Base-by-base conservation (phyloP, 1,140 invertebrate species). In the Bombus confusus region DNA sequence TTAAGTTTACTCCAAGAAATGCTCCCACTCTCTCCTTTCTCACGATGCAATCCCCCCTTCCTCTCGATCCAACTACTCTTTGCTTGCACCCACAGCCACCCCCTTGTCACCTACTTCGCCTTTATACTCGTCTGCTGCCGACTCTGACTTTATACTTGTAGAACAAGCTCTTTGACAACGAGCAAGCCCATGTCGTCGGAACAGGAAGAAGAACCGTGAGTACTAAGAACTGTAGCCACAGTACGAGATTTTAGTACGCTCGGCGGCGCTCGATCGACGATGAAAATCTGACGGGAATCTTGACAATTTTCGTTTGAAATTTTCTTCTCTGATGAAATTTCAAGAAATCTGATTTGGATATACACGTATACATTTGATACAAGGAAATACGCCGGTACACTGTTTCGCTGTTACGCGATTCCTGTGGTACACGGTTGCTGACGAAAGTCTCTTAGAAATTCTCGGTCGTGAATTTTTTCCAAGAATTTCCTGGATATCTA, bases 1-100 rank as follows among this genome's bases (percentile, higher is more conserved):
- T 92, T 92, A 92, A 92, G 91, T 92, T 92, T 92, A 88, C 91
- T 88, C 90, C 87, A 92, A 90, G 82, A 89, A 91, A 90, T 73
- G 83, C 77, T n/a, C 28, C 76, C 22, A 28, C 72, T 9, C 52
- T 28, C 28, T 4, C 31, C 47, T 52, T 52, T 52, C 12, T 13
- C 52, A 18, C 66, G n/a, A 41, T 75, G 80, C 71, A 52, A 43
- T 43, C 71, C 57, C 78, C 62, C n/a, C 18, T 34, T 15, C 64
- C 28, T n/a, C 47, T 47, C 80, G 86, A 89, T 78, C 82, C 82
- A 37, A 47, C 75, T 62, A 83, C 41, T 76, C 66, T 57, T 68
- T 77, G 39, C 82, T 66, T 34, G 39, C 52, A 39, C 18, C 43
- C 69, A 34, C 37, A 43, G 28, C 47, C 72, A 18, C 64, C 37